Evolutionary conservation across 2,113 vertebrate species (phyloP).

Genomic region (Leptosomus discolor): DNA sequence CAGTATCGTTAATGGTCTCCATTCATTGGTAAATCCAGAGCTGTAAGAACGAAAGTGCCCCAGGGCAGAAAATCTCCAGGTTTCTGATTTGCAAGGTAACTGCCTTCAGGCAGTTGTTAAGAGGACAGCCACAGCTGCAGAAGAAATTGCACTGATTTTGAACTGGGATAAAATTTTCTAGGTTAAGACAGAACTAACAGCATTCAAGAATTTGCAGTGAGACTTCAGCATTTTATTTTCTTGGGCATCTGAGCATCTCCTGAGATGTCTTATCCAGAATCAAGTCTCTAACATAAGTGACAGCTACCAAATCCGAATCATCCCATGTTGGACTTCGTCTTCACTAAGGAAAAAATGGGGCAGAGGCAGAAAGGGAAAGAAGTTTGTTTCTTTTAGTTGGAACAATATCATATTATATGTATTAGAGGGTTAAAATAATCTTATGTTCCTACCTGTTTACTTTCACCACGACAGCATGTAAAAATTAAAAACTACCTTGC

Average conservation of each 20-base stretch:
- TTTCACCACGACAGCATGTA: neutral
- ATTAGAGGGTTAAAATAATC: neutral
- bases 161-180: neutral
- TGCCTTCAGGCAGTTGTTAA: neutral
- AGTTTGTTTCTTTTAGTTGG: neutral
- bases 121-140: neutral
- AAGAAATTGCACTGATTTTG: neutral
- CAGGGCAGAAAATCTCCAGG: neutral
- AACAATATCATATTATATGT: neutral
- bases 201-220: neutral
- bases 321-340: neutral
- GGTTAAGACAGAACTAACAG: neutral
- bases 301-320: neutral
- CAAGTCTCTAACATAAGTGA: neutral
- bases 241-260: neutral
- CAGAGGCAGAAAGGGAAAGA: neutral
- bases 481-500: neutral
- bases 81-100: neutral
- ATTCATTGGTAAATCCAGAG: neutral
- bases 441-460: neutral
- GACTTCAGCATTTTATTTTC: neutral
- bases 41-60: neutral
- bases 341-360: neutral
- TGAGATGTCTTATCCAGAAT: neutral
- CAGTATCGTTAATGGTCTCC: neutral